Conservation (phyloP, 1,140 invertebrate genomes). For the Scylla paramamosain region DNA sequence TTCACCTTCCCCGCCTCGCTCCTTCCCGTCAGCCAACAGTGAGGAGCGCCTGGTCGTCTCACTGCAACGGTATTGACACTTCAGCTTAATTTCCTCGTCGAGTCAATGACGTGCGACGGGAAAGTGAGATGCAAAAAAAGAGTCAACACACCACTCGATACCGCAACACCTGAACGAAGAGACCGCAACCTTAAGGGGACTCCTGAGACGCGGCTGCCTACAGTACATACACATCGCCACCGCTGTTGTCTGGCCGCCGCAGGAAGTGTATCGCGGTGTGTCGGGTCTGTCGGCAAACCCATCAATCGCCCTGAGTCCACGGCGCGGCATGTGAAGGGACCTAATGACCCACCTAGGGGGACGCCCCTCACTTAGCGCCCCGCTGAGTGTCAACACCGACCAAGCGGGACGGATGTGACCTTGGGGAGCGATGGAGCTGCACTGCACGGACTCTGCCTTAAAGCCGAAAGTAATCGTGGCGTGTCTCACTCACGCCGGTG, state of each 20-base stretch:
- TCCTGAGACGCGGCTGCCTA: not conserved
- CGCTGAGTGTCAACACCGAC: not conserved
- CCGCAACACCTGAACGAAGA: not conserved
- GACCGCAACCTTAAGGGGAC: not conserved
- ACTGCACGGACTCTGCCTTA: too few species aligned
- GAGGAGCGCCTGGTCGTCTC: not conserved
- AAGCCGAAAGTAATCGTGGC: too few species aligned
- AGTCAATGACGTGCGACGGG: slow-evolving; percentile 1
- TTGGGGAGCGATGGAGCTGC: not conserved
- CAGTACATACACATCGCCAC: not conserved
- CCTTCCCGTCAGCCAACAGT: not conserved
- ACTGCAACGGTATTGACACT: not conserved
- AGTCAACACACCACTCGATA: not conserved
- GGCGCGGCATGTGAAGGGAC: not conserved
- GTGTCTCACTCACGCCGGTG: too few species aligned
- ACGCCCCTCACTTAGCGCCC: slow-evolving; percentile 7
- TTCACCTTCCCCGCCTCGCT: not conserved
- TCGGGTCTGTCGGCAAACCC: not conserved
- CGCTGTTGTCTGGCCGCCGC: not conserved
- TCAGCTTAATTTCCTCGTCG: not conserved
- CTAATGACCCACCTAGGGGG: slow-evolving; percentile 8
- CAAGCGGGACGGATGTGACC: not conserved
- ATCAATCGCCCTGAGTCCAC: not conserved
- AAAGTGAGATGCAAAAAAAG: slow-evolving; percentile 5
- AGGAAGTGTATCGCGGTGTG: not conserved